These are phyloP conservation scores for Rhizoglyphus robini DNA, from an alignment of 1,140 invertebrate species.

Conservation along the genomic window DNA sequence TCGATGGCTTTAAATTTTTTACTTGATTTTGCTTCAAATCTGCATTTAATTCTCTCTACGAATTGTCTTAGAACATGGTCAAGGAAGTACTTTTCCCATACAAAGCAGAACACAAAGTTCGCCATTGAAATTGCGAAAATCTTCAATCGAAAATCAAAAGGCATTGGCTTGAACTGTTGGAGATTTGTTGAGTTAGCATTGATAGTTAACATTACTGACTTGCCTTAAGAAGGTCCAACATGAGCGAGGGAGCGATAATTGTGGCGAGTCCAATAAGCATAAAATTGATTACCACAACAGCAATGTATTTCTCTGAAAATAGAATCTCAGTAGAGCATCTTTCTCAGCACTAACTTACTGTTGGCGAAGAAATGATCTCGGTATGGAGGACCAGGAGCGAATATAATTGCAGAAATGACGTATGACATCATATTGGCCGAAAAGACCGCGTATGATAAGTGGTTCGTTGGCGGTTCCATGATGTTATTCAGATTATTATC, in stretches of 20 bases:
- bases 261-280: slow-evolving; percentile 21
- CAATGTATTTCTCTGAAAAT: slow-evolving; percentile 11
- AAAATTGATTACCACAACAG: slow-evolving; percentile 24
- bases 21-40: slow-evolving; percentile 15
- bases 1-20: slow-evolving; percentile 21
- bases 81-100: slow-evolving; percentile 25
- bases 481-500: slow-evolving; percentile 20
- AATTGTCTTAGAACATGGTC: not conserved
- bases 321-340: slow-evolving; percentile 1
- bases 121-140: slow-evolving; percentile 23
- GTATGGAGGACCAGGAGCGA: slow-evolving; percentile 29
- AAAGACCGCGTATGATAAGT: slow-evolving; percentile 26
- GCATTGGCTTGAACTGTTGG: slow-evolving; percentile 25
- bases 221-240: slow-evolving; percentile 24
- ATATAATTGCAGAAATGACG: slow-evolving; percentile 29
- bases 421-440: slow-evolving; percentile 28
- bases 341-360: slow-evolving; percentile 20
- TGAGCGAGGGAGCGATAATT: slow-evolving; percentile 23
- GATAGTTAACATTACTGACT: not conserved
- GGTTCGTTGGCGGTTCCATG: slow-evolving; percentile 20
- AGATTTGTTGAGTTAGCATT: too few species aligned
- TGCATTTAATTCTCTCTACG: slow-evolving; percentile 1
- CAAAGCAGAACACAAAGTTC: slow-evolving; percentile 25
- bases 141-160: slow-evolving; percentile 23
- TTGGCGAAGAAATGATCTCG: slow-evolving; percentile 24